Evolutionary conservation across 2,113 vertebrate species (phyloP).

Genomic region (Gymnarchus niloticus): DNA sequence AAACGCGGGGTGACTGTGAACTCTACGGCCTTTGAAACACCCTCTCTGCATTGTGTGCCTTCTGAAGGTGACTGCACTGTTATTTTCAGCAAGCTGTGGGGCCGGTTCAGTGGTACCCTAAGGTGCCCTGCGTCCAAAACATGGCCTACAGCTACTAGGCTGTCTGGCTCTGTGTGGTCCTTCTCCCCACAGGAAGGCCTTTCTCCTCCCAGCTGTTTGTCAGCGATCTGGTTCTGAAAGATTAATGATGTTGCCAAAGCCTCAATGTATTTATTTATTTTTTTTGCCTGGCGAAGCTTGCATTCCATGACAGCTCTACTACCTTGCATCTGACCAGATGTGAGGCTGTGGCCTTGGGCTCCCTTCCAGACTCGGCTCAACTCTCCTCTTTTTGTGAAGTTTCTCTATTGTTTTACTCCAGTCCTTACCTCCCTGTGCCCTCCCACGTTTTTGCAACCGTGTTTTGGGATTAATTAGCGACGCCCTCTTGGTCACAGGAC

Average conservation of each 20-base stretch:
- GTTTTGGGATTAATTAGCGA: neutral
- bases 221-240: constrained; percentile 9
- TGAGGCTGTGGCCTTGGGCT: neutral
- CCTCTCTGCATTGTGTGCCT: neutral
- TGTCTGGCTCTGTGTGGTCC: neutral
- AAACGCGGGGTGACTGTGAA: no score
- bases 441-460: no score
- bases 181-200: neutral
- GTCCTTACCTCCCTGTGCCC: neutral
- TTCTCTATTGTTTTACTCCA: neutral
- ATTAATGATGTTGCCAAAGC: constrained; percentile 6
- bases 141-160: neutral
- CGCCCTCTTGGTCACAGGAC: neutral
- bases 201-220: neutral
- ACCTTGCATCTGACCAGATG: neutral
- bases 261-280: neutral
- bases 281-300: neutral
- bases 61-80: neutral
- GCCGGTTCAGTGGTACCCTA: neutral
- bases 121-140: neutral
- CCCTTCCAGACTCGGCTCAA: neutral
- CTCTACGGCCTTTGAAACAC: neutral
- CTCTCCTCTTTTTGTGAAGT: neutral
- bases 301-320: neutral
- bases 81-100: neutral